phyloP scores from a whole-genome alignment of 1,140 invertebrate species.

The Lordiphosa mommai region DNA sequence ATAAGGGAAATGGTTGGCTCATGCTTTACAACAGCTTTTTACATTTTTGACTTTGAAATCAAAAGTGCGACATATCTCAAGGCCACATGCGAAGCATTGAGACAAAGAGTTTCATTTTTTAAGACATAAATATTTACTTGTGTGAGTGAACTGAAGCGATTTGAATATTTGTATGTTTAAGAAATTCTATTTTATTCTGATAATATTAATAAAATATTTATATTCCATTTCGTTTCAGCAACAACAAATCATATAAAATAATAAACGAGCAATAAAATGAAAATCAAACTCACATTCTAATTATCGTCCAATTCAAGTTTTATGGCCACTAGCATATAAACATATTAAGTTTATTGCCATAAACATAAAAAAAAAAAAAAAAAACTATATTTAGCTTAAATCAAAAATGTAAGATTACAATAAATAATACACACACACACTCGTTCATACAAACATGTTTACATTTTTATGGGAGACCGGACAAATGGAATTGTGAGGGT shows the following conservation, averaged over 20 bases:
- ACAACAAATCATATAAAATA: slow-evolving; percentile 5
- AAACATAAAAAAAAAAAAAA: slow-evolving; percentile 4
- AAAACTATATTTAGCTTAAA: slow-evolving; percentile 17
- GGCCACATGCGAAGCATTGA: not conserved
- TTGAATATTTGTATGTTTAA: too few species aligned
- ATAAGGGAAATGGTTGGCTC: not conserved
- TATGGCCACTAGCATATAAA: slow-evolving; percentile 40
- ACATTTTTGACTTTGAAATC: not conserved
- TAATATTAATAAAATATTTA: too few species aligned
- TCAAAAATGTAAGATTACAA: slow-evolving; percentile 2
- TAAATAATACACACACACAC: not conserved
- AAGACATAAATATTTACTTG: too few species aligned
- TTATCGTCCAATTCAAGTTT: slow-evolving; percentile 35
- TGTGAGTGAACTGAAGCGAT: too few species aligned
- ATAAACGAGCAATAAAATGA: slow-evolving; percentile 9
- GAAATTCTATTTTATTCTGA: too few species aligned
- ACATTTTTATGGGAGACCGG: slow-evolving; percentile 2
- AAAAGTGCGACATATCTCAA: slow-evolving; percentile 10
- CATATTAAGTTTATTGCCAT: slow-evolving; percentile 23
- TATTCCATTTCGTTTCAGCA: too few species aligned
- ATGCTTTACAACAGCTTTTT: not conserved
- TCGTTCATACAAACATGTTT: too few species aligned
- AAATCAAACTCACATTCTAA: not conserved
- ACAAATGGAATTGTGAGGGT: slow-evolving; percentile 35
- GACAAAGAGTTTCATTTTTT: not conserved